Evolutionary conservation across 2,888 invertebrate species (phyloP).

Genomic region (Steinernema scapterisci): DNA sequence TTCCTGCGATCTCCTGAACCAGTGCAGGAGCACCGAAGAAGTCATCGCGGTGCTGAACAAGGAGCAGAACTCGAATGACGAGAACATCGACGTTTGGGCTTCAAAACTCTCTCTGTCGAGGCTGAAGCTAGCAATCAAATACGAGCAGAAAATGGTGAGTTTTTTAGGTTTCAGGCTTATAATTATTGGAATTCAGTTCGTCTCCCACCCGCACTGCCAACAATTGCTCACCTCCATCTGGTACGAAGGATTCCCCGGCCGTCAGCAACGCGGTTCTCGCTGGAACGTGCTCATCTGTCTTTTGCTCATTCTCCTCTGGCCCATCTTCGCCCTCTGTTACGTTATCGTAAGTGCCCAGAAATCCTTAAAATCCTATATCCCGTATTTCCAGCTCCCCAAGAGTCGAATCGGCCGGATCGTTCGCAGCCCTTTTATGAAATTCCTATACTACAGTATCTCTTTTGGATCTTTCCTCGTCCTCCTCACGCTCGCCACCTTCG

Average conservation of each 20-base stretch:
- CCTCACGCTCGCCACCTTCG: slow-evolving; percentile 70
- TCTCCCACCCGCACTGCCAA: slow-evolving; percentile 73
- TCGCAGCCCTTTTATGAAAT: slow-evolving; percentile 73
- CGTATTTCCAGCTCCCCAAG: slow-evolving; percentile 66
- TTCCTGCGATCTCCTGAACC: slow-evolving; percentile 72
- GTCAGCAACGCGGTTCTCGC: slow-evolving; percentile 69
- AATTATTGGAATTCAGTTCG: no score
- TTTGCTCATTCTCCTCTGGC: slow-evolving; percentile 71
- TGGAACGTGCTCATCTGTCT: slow-evolving; percentile 70
- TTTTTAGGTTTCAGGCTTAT: no score
- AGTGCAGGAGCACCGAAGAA: slow-evolving; percentile 72
- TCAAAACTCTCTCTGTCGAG: slow-evolving; percentile 69
- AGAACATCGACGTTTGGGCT: slow-evolving; percentile 64
- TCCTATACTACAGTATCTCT: slow-evolving; percentile 73
- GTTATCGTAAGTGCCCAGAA: slow-evolving; percentile 52
- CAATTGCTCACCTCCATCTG: slow-evolving; percentile 72
- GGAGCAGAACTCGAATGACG: slow-evolving; percentile 66
- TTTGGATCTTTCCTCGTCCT: slow-evolving; percentile 72
- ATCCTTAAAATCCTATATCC: neutral
- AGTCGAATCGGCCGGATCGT: slow-evolving; percentile 71
- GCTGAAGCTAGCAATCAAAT: slow-evolving; percentile 72
- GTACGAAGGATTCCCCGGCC: slow-evolving; percentile 72
- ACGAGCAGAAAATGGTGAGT: slow-evolving; percentile 73
- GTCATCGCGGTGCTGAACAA: slow-evolving; percentile 72
- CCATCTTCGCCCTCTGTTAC: slow-evolving; percentile 68